Evolutionary conservation across 2,888 invertebrate species (phyloP).

Genomic region (Ctena decussata): DNA sequence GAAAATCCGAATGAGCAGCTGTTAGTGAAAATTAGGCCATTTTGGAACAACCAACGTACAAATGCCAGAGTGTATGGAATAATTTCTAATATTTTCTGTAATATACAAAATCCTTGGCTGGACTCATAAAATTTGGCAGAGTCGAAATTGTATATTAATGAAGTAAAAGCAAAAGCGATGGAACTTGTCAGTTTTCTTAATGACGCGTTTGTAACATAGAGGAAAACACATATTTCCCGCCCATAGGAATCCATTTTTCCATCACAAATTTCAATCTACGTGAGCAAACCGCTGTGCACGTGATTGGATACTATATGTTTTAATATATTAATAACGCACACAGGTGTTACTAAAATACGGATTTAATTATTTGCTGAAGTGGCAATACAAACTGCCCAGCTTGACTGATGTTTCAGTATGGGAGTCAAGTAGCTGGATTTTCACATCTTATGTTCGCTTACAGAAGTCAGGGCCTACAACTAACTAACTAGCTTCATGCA

Average conservation of each 20-base stretch:
- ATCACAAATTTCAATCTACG: background rate
- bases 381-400: background rate
- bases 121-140: background rate
- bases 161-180: background rate
- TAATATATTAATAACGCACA: background rate
- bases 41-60: too few species aligned
- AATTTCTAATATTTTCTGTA: too few species aligned
- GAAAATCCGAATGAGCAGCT: too few species aligned
- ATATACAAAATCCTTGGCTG: too few species aligned
- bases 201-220: background rate
- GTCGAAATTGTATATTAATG: background rate
- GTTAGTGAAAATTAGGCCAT: too few species aligned
- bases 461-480: too few species aligned
- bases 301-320: background rate
- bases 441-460: too few species aligned
- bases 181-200: background rate
- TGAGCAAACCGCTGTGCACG: background rate
- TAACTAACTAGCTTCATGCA: too few species aligned
- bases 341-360: background rate
- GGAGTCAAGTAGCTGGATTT: too few species aligned
- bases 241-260: background rate
- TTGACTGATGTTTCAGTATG: background rate
- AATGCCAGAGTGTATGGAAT: too few species aligned
- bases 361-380: background rate
- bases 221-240: background rate